Conservation (phyloP, 2,888 invertebrate genomes). For the Ennomos quercinarius region DNA sequence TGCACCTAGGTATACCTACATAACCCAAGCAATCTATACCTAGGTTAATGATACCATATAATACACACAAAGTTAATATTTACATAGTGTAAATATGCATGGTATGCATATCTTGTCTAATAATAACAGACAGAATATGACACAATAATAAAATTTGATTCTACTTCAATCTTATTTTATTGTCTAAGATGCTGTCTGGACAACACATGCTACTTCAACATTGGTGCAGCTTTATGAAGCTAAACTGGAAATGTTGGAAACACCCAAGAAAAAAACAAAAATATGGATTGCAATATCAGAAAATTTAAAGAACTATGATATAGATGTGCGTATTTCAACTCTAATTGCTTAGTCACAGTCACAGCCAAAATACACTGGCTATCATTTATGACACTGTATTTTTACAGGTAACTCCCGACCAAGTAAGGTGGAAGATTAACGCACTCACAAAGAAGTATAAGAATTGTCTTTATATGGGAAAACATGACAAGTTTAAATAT, state of each 20-base stretch:
- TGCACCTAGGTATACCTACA: too few relatives aligned
- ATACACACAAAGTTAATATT: too few relatives aligned
- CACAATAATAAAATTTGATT: too few relatives aligned
- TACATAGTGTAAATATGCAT: too few relatives aligned
- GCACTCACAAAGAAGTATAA: conserved; percentile 65
- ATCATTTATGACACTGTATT: background rate
- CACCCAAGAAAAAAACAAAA: conserved; percentile 64
- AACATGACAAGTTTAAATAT: conserved; percentile 58
- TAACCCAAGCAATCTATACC: too few relatives aligned
- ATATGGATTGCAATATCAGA: conserved; percentile 65
- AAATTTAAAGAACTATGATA: conserved; percentile 53
- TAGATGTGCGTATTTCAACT: conserved; percentile 48
- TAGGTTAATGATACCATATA: too few relatives aligned
- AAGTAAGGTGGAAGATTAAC: conserved; percentile 68
- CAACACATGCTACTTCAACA: conserved; percentile 52
- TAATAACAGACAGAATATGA: too few relatives aligned
- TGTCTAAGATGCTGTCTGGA: conserved; percentile 61
- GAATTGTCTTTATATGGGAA: conserved; percentile 55
- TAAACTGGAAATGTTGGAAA: conserved; percentile 61
- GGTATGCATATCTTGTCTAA: too few relatives aligned
- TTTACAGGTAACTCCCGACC: conserved; percentile 60
- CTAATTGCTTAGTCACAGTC: too few relatives aligned
- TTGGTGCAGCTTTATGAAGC: conserved; percentile 60
- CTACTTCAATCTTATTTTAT: too few relatives aligned
- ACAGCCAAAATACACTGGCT: too few relatives aligned